Percentiles rank a stretch among this genome's conserved stretches.
Evolutionary conservation across 1,140 invertebrate genomes (phyloP).

Genomic region (Apis cerana): DNA sequence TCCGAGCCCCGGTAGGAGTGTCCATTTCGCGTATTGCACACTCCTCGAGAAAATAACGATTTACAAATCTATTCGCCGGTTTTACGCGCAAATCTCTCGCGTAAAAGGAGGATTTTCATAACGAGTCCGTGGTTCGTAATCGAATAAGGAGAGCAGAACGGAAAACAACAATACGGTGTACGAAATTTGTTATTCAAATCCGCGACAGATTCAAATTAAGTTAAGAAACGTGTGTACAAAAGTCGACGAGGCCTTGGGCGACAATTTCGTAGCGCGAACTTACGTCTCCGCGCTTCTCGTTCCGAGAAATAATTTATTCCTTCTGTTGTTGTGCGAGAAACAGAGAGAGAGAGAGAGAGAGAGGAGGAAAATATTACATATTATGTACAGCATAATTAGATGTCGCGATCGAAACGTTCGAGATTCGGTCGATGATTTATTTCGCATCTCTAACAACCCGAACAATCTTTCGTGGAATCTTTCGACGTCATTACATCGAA

Average conservation of each 20-base stretch:
- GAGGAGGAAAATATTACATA: background rate
- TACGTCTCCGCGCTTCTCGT: background rate
- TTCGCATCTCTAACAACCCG: background rate
- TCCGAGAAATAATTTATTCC: conserved; percentile 23
- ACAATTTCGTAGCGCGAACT: conserved; percentile 11
- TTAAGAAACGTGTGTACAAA: conserved; percentile 24
- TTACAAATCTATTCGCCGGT: background rate
- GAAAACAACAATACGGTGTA: conserved; percentile 31
- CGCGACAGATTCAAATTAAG: background rate
- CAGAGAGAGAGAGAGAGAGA: background rate
- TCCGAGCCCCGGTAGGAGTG: background rate
- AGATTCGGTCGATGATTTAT: background rate
- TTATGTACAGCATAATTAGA: background rate
- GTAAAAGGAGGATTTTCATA: background rate
- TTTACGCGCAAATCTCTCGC: background rate
- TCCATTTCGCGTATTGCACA: background rate
- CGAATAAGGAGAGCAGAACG: background rate
- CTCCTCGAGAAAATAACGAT: background rate
- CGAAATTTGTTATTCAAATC: conserved; percentile 63
- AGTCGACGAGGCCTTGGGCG: conserved; percentile 35
- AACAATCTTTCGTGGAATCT: background rate
- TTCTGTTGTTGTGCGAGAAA: background rate
- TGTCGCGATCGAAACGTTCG: background rate
- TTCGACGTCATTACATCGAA: background rate
- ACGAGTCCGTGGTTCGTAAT: background rate